phyloP scores from a whole-genome alignment of 2,888 invertebrate species.

The Endotricha flammealis region DNA sequence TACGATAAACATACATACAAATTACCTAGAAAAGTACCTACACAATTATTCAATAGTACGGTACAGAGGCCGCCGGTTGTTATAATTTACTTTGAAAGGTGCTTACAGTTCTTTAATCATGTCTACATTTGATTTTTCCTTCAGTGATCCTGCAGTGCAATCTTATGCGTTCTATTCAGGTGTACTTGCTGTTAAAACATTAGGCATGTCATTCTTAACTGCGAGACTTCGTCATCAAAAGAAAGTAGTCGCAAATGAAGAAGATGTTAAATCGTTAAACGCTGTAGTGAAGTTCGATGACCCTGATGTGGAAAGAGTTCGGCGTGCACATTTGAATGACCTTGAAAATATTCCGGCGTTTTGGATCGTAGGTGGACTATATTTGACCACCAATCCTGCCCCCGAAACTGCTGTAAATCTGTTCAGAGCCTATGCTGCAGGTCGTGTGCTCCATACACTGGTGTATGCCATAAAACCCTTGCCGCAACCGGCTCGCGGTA shows the following conservation, averaged over 20 bases:
- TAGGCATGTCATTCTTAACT: conserved; percentile 18
- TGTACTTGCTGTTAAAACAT: conserved; percentile 18
- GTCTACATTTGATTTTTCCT: no score
- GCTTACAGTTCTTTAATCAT: no score
- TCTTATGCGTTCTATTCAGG: conserved; percentile 47
- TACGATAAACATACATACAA: no score
- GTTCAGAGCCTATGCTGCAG: conserved; percentile 60
- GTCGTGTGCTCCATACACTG: conserved; percentile 65
- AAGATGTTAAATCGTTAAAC: conserved; percentile 13
- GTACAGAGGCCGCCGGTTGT: no score
- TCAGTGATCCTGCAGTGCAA: conserved; percentile 39
- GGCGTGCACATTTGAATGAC: conserved; percentile 80
- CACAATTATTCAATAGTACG: no score
- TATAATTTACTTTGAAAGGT: no score
- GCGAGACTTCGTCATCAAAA: conserved; percentile 13
- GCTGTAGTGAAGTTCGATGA: conserved; percentile 23
- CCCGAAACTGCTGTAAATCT: conserved; percentile 19
- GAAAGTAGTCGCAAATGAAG: conserved; percentile 21
- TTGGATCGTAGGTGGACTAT: conserved; percentile 69
- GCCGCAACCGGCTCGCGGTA: conserved; percentile 8
- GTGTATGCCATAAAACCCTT: conserved; percentile 7
- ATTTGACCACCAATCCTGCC: conserved; percentile 41
- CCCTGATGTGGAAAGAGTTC: conserved; percentile 34
- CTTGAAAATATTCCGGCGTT: conserved; percentile 81
- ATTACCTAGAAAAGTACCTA: no score